Percentiles rank a stretch among this genome's conserved stretches.
Conservation (phyloP, 1,140 invertebrate genomes). For the Lucilia sericata region DNA sequence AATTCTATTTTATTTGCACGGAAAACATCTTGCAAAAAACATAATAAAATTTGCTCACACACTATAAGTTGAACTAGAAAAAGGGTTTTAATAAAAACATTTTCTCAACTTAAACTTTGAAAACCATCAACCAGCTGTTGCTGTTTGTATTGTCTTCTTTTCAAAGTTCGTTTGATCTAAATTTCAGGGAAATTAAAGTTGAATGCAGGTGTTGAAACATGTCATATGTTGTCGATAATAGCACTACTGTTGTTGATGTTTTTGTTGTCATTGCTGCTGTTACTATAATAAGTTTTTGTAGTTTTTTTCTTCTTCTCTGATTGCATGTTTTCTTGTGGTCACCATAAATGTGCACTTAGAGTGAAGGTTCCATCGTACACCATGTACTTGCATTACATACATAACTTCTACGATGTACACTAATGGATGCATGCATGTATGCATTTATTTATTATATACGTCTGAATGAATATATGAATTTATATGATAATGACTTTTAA, state of each 20-base stretch:
- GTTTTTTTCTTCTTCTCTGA: neutral
- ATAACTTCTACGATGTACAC: neutral
- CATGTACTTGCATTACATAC: neutral
- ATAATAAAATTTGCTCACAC: too few species aligned
- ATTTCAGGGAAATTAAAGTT: neutral
- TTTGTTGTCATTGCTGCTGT: neutral
- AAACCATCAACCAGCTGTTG: neutral
- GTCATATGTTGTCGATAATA: neutral
- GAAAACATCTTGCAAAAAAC: too few species aligned
- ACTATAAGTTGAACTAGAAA: too few species aligned
- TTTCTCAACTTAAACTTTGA: too few species aligned
- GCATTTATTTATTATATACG: neutral
- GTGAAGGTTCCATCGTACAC: neutral
- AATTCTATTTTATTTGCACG: too few species aligned
- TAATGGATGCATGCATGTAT: neutral
- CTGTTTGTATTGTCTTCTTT: neutral
- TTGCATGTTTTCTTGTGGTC: neutral
- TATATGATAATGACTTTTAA: conserved; percentile 16
- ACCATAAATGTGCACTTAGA: neutral
- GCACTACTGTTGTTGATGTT: neutral
- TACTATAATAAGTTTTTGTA: neutral
- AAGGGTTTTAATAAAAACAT: neutral
- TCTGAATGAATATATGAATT: conserved; percentile 5
- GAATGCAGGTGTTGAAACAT: conserved; percentile 10
- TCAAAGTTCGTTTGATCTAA: neutral